Conservation (phyloP, 2,797 vertebrate genomes). For the Neoniphon sammara region DNA sequence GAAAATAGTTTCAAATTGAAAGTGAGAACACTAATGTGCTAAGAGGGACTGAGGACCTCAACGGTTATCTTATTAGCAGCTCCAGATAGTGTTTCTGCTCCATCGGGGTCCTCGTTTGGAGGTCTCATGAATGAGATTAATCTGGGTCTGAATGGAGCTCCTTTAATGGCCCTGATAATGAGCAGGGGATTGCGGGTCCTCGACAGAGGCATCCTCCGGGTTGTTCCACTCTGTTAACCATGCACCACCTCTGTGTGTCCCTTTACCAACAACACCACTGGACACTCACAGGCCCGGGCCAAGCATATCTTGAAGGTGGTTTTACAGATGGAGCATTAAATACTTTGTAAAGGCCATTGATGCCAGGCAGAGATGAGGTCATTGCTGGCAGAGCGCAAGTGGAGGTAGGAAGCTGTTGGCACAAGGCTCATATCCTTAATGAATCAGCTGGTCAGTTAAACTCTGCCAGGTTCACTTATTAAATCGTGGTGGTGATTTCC, state of each 20-base stretch:
- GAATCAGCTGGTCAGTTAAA: constrained; percentile 36
- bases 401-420: constrained; percentile 42
- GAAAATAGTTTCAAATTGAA: constrained; percentile 87
- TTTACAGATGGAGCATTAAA: constrained; percentile 57
- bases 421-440: constrained; percentile 45
- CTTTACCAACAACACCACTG: constrained; percentile 45
- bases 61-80: constrained; percentile 86
- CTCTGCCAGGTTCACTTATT: constrained; percentile 3
- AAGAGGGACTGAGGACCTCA: constrained; percentile 82
- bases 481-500: constrained; percentile 5
- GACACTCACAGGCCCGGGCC: constrained; percentile 22
- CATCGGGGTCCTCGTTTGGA: constrained; percentile 77
- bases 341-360: constrained; percentile 45
- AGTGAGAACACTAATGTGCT: constrained; percentile 84
- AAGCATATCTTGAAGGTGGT: constrained; percentile 46
- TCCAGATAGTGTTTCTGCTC: constrained; percentile 80
- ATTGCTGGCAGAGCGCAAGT: constrained; percentile 46
- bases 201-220: constrained; percentile 68
- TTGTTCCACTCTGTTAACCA: constrained; percentile 66
- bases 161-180: constrained; percentile 81
- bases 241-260: constrained; percentile 51
- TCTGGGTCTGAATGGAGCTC: constrained; percentile 78
- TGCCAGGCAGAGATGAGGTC: constrained; percentile 46
- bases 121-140: constrained; percentile 82
- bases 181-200: constrained; percentile 72